Evolutionary conservation across 1,140 invertebrate genomes (phyloP).

Genomic region (Tigriopus japonicus): DNA sequence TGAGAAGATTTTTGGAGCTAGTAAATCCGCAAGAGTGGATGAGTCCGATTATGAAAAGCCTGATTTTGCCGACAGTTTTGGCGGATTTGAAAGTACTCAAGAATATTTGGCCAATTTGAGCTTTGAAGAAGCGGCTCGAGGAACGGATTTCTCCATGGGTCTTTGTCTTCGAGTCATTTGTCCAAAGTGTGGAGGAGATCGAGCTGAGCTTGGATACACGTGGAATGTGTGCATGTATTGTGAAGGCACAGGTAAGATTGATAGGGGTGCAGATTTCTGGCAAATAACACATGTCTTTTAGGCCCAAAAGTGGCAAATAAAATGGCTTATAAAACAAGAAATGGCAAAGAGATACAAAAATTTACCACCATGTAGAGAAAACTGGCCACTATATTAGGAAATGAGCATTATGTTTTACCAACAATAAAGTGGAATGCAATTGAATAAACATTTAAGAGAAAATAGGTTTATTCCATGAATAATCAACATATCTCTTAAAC

Average conservation of each 20-base stretch:
- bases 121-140: slow-evolving; percentile 9
- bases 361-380: no score
- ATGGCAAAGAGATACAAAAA: no score
- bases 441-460: no score
- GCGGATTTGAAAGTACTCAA: neutral
- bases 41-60: neutral
- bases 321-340: no score
- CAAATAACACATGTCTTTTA: no score
- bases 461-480: no score
- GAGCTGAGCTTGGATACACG: neutral
- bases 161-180: neutral
- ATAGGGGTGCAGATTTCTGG: no score
- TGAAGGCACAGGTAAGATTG: slow-evolving; percentile 13
- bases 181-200: neutral
- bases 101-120: neutral
- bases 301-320: no score
- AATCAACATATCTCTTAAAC: no score
- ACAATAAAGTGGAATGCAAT: no score
- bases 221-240: slow-evolving; percentile 7
- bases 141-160: neutral
- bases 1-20: slow-evolving; percentile 5
- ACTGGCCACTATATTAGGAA: no score
- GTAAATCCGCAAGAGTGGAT: neutral
- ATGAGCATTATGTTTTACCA: no score
- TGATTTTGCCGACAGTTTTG: neutral